phyloP scores from a whole-genome alignment of 2,797 vertebrate species.

The Peromyscus eremicus region DNA sequence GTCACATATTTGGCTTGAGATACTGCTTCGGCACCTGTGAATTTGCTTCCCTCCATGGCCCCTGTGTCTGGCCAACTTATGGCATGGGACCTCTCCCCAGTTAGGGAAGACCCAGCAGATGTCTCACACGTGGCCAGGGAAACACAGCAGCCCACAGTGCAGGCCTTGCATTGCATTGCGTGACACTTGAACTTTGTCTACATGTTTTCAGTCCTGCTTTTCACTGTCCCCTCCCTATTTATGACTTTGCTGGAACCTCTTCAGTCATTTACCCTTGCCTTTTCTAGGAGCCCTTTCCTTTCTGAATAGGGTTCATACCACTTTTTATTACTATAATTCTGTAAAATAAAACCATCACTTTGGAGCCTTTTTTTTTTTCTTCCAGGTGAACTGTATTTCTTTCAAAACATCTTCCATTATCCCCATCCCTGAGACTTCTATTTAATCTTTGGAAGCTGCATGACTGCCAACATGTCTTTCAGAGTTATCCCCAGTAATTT shows the following conservation, averaged over 20 bases:
- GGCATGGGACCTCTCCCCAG: neutral
- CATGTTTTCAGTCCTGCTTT: neutral
- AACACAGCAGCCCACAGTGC: neutral
- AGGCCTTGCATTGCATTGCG: rapidly evolving
- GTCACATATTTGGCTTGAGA: neutral
- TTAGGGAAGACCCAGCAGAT: neutral
- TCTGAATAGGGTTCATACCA: conserved; percentile 52
- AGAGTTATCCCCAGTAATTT: conserved; percentile 74
- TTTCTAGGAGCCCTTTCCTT: conserved; percentile 54
- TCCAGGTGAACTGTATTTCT: conserved; percentile 61
- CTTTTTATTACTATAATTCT: conserved; percentile 72
- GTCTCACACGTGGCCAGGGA: neutral
- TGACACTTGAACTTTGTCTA: conserved; percentile 22
- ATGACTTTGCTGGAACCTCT: neutral
- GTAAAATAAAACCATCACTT: conserved; percentile 76
- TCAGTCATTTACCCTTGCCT: conserved; percentile 53
- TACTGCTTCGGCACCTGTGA: neutral
- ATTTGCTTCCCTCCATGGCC: neutral
- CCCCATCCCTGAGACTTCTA: conserved; percentile 59
- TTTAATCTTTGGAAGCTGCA: conserved; percentile 70
- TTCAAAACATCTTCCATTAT: conserved; percentile 67
- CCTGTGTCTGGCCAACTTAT: neutral
- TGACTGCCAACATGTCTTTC: conserved; percentile 75
- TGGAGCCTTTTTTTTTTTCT: conserved; percentile 59
- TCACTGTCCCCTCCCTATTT: neutral